phyloP scores from a whole-genome alignment of 2,888 invertebrate species.

The Philonicus albiceps region DNA sequence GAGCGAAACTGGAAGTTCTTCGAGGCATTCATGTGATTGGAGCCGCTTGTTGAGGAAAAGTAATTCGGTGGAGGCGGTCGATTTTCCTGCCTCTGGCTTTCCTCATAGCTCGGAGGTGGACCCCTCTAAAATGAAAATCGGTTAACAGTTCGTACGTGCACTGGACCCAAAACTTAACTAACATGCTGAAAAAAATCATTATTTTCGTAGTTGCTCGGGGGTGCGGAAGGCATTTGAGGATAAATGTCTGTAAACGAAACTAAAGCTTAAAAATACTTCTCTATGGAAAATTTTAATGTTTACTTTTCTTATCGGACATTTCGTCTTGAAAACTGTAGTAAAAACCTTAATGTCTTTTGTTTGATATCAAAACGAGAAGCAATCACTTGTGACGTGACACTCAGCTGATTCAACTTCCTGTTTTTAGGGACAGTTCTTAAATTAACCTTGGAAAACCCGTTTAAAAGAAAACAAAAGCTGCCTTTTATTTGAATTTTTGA shows the following conservation, averaged over 20 bases:
- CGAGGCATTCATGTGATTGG: neutral
- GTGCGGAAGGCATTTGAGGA: neutral
- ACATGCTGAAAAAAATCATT: slow-evolving; percentile 28
- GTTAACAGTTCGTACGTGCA: neutral
- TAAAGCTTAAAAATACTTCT: neutral
- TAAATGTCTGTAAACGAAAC: neutral
- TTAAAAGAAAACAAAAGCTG: too few species aligned
- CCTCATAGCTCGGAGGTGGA: slow-evolving; percentile 60
- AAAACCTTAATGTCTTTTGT: neutral
- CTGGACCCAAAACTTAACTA: neutral
- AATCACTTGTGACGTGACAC: neutral
- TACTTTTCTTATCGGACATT: slow-evolving; percentile 29
- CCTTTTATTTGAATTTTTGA: too few species aligned
- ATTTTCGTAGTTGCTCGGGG: neutral
- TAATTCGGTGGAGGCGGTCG: slow-evolving; percentile 40
- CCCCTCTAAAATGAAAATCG: slow-evolving; percentile 53
- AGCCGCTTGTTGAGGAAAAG: neutral
- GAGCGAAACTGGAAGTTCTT: neutral
- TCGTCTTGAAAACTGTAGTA: neutral
- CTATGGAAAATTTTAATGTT: neutral
- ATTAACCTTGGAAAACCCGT: neutral
- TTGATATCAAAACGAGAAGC: neutral
- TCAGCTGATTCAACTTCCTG: neutral
- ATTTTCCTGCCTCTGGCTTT: slow-evolving; percentile 54
- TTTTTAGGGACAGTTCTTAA: neutral